Evolutionary conservation across 2,888 invertebrate genomes (phyloP).

Genomic region (Ormyrus rosae): DNA sequence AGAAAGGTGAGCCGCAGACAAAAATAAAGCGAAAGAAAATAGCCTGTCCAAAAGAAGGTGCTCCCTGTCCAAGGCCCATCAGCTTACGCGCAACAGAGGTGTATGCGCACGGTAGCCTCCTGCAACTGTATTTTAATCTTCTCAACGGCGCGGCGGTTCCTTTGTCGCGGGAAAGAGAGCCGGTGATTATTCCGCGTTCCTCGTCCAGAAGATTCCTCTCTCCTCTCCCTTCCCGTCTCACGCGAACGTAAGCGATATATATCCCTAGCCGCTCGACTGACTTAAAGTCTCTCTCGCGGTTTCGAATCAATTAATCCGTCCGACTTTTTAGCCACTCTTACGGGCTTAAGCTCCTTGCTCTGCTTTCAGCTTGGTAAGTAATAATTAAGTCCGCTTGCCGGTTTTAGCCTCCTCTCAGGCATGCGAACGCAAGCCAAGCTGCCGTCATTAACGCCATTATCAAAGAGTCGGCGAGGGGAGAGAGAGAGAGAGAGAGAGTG

Average conservation of each 20-base stretch:
- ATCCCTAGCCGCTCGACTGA: not conserved
- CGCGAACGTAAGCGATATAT: conserved; percentile 13
- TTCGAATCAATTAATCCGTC: conserved; percentile 33
- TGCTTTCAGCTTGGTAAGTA: no score
- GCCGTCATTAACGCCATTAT: conserved; percentile 65
- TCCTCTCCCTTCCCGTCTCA: not conserved
- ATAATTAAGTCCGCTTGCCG: not conserved
- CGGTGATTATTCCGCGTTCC: conserved; percentile 13
- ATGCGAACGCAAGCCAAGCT: conserved; percentile 36
- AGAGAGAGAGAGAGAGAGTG: not conserved
- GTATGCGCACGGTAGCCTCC: not conserved
- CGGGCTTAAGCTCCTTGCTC: not conserved
- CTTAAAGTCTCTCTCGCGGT: not conserved
- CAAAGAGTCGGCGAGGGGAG: conserved; percentile 54
- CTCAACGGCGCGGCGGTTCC: conserved; percentile 5
- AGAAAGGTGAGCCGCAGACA: not conserved
- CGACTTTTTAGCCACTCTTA: conserved; percentile 15
- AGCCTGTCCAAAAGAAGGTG: not conserved
- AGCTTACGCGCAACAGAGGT: no score
- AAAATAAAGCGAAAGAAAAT: not conserved
- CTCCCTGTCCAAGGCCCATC: not conserved
- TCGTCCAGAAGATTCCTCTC: not conserved
- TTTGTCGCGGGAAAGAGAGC: conserved; percentile 3
- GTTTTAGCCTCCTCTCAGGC: conserved; percentile 35
- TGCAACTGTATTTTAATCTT: conserved; percentile 18